phyloP scores from a whole-genome alignment of 2,888 invertebrate species.

The Parthenolecanium corni region DNA sequence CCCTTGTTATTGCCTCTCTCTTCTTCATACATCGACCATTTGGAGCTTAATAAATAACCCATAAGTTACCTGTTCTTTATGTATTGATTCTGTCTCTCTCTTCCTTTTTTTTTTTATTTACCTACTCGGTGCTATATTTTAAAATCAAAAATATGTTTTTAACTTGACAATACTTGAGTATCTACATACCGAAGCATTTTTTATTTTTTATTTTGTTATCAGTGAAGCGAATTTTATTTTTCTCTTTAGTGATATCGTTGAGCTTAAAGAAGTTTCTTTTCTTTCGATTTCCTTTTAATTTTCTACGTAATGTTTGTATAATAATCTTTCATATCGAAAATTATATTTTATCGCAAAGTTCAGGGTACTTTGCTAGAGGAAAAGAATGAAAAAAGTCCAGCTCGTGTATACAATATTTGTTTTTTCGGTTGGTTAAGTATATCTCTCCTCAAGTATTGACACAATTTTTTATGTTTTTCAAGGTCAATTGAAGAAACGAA shows the following conservation, averaged over 20 bases:
- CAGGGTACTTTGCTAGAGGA: too few relatives aligned
- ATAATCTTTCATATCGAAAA: too few relatives aligned
- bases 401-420: too few relatives aligned
- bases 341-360: too few relatives aligned
- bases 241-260: too few relatives aligned
- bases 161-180: slow-evolving; percentile 11
- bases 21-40: background rate
- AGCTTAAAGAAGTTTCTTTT: too few relatives aligned
- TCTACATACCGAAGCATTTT: background rate
- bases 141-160: slow-evolving; percentile 12
- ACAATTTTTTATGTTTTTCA: slow-evolving; percentile 1
- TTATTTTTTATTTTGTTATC: background rate
- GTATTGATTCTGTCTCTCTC: background rate
- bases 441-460: slow-evolving; percentile 1
- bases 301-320: too few relatives aligned
- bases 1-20: background rate
- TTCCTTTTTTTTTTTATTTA: background rate
- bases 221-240: background rate
- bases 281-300: too few relatives aligned
- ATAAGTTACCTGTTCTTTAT: slow-evolving; percentile 14
- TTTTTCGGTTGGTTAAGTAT: background rate
- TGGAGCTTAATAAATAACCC: slow-evolving; percentile 15
- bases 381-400: too few relatives aligned
- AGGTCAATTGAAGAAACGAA: slow-evolving; percentile 14
- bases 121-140: background rate